Evolutionary conservation across 2,797 vertebrate species (phyloP).

Genomic region (Pipistrellus pipistrellus): DNA sequence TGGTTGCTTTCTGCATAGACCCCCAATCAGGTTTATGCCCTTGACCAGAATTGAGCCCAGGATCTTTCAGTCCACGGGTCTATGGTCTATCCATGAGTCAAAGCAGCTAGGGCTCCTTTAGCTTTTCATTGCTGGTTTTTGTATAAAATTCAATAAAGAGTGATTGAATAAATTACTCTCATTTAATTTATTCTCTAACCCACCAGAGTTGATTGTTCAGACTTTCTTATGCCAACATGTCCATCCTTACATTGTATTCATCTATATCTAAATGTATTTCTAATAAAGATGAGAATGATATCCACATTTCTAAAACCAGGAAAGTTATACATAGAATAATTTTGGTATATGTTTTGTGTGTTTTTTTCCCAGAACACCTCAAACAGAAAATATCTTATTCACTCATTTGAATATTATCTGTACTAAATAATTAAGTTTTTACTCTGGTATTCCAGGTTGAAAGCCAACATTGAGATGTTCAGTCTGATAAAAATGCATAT

Average conservation of each 20-base stretch:
- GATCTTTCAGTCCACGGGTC: no score
- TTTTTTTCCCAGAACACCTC: neutral
- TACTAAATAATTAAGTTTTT: neutral
- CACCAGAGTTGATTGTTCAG: neutral
- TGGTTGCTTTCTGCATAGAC: no score
- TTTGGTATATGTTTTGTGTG: neutral
- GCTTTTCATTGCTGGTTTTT: neutral
- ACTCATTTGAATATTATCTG: neutral
- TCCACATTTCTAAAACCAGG: neutral
- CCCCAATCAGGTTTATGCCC: no score
- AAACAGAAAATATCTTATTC: constrained; percentile 9
- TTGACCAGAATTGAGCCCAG: no score
- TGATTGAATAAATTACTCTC: neutral
- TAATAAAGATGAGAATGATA: neutral
- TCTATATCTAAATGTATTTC: neutral
- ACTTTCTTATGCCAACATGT: neutral
- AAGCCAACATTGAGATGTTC: neutral
- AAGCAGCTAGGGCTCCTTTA: no score
- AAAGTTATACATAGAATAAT: neutral
- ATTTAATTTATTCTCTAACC: neutral
- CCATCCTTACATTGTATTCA: neutral
- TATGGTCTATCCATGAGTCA: no score
- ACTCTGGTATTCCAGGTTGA: neutral
- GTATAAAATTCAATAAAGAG: neutral
- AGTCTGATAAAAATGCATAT: neutral